Percentiles rank a stretch among this genome's conserved stretches.
Conservation (phyloP, 2,797 vertebrate genomes). For the Graptemys geographica region DNA sequence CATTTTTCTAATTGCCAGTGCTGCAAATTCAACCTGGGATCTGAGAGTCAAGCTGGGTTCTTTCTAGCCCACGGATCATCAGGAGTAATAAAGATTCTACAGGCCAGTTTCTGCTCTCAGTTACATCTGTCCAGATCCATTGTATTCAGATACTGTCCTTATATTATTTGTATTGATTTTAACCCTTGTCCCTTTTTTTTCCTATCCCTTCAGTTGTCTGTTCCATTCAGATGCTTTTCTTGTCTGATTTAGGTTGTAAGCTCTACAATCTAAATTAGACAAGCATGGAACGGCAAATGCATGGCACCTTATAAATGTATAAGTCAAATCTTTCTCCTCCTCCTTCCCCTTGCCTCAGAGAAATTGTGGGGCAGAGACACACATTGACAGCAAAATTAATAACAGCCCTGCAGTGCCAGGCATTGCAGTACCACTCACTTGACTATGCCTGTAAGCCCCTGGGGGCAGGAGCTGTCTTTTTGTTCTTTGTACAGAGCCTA, state of each 20-base stretch:
- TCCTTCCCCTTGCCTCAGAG: not conserved
- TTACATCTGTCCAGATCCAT: not conserved
- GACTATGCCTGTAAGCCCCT: not conserved
- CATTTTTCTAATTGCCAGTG: not conserved
- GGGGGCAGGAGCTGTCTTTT: not conserved
- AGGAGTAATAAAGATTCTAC: not conserved
- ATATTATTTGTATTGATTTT: not conserved
- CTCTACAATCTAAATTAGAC: not conserved
- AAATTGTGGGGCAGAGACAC: not conserved
- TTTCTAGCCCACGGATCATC: not conserved
- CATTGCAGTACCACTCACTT: not conserved
- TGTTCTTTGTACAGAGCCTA: not conserved
- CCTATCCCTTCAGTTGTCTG: not conserved
- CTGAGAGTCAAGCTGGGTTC: not conserved
- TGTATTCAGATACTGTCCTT: not conserved
- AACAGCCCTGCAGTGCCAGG: not conserved
- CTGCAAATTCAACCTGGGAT: accelerated
- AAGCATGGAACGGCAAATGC: not conserved
- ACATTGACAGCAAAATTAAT: not conserved
- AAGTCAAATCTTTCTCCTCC: not conserved
- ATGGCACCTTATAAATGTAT: not conserved
- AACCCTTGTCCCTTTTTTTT: not conserved
- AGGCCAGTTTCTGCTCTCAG: not conserved
- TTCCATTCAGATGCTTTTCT: not conserved
- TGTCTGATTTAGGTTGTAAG: not conserved